Base-by-base conservation (phyloP, 2,888 invertebrate genomes). In the Dynastes hyllus region DNA sequence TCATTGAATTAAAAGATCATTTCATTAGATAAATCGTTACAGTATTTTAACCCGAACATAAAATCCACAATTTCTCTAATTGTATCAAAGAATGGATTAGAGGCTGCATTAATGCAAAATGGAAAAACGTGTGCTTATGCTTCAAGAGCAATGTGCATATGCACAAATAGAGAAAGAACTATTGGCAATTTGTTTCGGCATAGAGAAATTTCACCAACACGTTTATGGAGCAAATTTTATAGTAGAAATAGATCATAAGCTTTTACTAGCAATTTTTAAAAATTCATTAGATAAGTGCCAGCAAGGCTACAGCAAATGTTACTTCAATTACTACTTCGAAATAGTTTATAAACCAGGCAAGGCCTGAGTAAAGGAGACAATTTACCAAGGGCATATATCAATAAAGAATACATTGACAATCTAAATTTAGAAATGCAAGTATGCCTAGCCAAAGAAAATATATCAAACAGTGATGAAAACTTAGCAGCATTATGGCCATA, bases 201-300 rank as follows among this genome's bases (percentile, higher is more conserved):
- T 61, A 8, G 40, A 58, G 11, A 83, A 77, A 81, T 86, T 84
- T 80, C 51, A 82, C 58, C 82, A 84, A 63, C 85, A 83, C 80
- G 29, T 85, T 40, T 84, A 77, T 78, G 84, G 84, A 11, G 80
- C 73, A 81, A 63, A 71, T 63, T 76, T 85, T 13, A 78, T 29
- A n/a, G 82, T 86, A 50, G 83, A 85, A 79, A 85, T 83, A 13
- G 85, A 86, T 80, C 86, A 86, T 67, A 82, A 82, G 50, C 85
- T 86, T 9, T 55, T 83, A 13, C 73, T 83, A 8, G 51, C 61
- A 27, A 80, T 83, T 37, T 80, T 83, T 51, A 82, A 84, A 63
- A 84, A 84, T 80, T 76, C 80, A 9, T 76, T 84, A 76, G 78
- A 82, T 78, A 78, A 82, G 65, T 70, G 79, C 81, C 83, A 27